Percentiles rank a stretch among this genome's conserved stretches.
Conservation (phyloP, 2,888 invertebrate species). For the Bombyx huttoni region DNA sequence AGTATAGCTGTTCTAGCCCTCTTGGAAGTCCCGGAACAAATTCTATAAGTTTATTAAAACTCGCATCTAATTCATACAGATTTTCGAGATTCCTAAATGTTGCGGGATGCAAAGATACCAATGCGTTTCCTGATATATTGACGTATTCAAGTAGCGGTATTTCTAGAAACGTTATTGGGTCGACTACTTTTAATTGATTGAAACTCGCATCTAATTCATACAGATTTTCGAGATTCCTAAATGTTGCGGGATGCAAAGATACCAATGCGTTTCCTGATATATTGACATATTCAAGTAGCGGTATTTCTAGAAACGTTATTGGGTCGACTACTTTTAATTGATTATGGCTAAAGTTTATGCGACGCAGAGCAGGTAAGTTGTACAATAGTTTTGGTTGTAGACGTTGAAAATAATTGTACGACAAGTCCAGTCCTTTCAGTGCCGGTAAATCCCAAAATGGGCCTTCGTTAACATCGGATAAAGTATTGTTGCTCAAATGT, state of each 20-base stretch:
- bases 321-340: slow-evolving; percentile 79
- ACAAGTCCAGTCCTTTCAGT: slow-evolving; percentile 86
- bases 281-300: slow-evolving; percentile 83
- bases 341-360: slow-evolving; percentile 84
- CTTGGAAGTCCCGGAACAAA: slow-evolving; percentile 84
- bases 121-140: slow-evolving; percentile 83
- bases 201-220: slow-evolving; percentile 84
- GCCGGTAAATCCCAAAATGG: slow-evolving; percentile 90
- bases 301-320: slow-evolving; percentile 79
- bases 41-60: slow-evolving; percentile 79
- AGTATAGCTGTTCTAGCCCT: slow-evolving; percentile 81
- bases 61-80: slow-evolving; percentile 84
- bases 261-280: slow-evolving; percentile 82
- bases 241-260: slow-evolving; percentile 81
- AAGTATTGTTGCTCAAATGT: slow-evolving; percentile 85
- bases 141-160: slow-evolving; percentile 82
- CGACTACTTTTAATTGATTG: slow-evolving; percentile 80
- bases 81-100: slow-evolving; percentile 82
- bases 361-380: slow-evolving; percentile 81
- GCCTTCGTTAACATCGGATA: slow-evolving; percentile 79
- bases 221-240: slow-evolving; percentile 80
- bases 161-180: slow-evolving; percentile 81
- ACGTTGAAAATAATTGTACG: slow-evolving; percentile 80
- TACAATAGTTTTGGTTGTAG: slow-evolving; percentile 80
- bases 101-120: slow-evolving; percentile 80